These are phyloP conservation scores for Drosophila melanosoma DNA, from an alignment of 2,888 invertebrate genomes.

Conservation along the genomic window DNA sequence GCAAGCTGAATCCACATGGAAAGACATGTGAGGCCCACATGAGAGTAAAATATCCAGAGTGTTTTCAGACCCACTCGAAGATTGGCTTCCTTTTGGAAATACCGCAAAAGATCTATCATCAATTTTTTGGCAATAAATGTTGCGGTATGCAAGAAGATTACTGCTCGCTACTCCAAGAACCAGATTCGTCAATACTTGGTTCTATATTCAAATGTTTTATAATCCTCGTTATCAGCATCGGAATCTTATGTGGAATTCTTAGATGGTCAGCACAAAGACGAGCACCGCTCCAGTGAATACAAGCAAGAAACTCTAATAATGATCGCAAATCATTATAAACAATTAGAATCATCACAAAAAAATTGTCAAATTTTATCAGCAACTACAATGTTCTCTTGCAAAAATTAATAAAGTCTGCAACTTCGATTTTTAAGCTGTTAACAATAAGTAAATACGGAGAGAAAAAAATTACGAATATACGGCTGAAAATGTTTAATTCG, in stretches of 20 bases:
- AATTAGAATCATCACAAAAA: not conserved
- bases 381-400: not conserved
- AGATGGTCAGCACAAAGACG: constrained; percentile 34
- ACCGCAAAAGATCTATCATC: constrained; percentile 15
- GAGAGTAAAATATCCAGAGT: constrained; percentile 31
- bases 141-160: not conserved
- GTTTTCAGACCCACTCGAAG: not conserved
- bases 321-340: not conserved
- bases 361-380: not conserved
- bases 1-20: constrained; percentile 29
- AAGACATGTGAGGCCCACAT: constrained; percentile 31
- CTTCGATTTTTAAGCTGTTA: not conserved
- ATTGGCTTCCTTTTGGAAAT: constrained; percentile 1
- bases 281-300: constrained; percentile 6
- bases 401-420: not conserved
- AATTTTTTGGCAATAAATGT: not conserved
- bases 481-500: not conserved
- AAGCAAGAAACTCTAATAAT: not conserved
- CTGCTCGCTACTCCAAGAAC: not conserved
- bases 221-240: constrained; percentile 36
- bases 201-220: constrained; percentile 14
- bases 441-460: not conserved
- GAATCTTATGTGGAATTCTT: constrained; percentile 44
- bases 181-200: not conserved
- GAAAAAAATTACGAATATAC: not conserved